Evolutionary conservation across 2,888 invertebrate species (phyloP).

Genomic region (Neoascia interrupta): DNA sequence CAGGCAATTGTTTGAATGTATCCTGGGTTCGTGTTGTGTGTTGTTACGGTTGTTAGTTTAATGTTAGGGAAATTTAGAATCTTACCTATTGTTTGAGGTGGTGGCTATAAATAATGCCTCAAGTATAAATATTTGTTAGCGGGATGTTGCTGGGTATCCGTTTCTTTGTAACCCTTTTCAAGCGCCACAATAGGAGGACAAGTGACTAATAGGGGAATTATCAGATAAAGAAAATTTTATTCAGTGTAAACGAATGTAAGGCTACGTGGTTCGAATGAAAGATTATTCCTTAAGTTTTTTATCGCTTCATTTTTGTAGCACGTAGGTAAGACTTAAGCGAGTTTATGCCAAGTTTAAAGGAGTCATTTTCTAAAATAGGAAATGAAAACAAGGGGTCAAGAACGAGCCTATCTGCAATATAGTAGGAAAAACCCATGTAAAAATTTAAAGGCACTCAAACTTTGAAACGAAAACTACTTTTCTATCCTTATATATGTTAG

Average conservation of each 20-base stretch:
- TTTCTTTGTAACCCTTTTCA: neutral
- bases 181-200: neutral
- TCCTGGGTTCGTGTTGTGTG: slow-evolving; percentile 26
- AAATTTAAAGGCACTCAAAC: too few relatives aligned
- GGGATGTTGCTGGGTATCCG: slow-evolving; percentile 15
- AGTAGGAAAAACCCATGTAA: too few relatives aligned
- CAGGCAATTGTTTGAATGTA: slow-evolving; percentile 33
- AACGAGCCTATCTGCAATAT: too few relatives aligned
- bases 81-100: slow-evolving; percentile 17
- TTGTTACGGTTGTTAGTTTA: slow-evolving; percentile 20
- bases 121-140: slow-evolving; percentile 28
- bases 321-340: too few relatives aligned
- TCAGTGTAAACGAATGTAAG: neutral
- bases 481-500: too few relatives aligned
- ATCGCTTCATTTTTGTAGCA: too few relatives aligned
- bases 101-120: slow-evolving; percentile 25
- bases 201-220: slow-evolving; percentile 10
- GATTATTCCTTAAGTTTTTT: too few relatives aligned
- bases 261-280: neutral
- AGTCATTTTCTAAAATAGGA: too few relatives aligned
- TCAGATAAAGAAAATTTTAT: slow-evolving; percentile 1
- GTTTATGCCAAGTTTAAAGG: too few relatives aligned
- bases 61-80: slow-evolving; percentile 18
- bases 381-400: too few relatives aligned
- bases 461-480: too few relatives aligned